Base-by-base conservation (phyloP, 1,140 invertebrate genomes). In the Cydia pomonella region DNA sequence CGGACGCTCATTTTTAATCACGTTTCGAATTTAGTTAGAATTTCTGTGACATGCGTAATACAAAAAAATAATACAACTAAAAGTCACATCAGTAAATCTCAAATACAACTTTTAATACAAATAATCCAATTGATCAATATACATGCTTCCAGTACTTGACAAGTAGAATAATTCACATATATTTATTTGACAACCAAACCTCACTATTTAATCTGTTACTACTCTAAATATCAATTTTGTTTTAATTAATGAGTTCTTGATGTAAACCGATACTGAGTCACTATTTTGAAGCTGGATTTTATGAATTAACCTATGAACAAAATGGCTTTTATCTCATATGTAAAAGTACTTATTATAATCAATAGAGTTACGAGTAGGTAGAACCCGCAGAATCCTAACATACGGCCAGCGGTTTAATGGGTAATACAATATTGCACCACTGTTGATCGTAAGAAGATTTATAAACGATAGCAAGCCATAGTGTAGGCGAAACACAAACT, bases 1-100 rank as follows among this genome's bases (percentile, higher is more conserved):
- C 76, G 72, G 75, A 75, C 76, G 82, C 81, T 81, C 78, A 82
- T 82, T 86, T 84, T 79, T 80, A 81, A 85, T 84, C 87, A 90
- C 88, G 88, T 84, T 80, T 85, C 79, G 76, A 50, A 73, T 74
- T 78, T 75, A 69, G 21, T 41, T 18, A 69, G 64, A 69, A 69
- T 38, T 33, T 69, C 21, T 33, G 29, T 69, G 29, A 38, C 29
- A 69, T 69, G 16, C 29, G 64, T 69, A 69, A 41, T 72, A 9
- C 69, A 4, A 25, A 10, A 47, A 59, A 10, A 18, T 21, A 53
- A 21, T 59, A 59, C 18, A 59, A 23, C 6, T 59, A 21, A 21
- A 10, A 23, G 7, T 21, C 1, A 41, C 12, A 47, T 3, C 1
- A 16, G 1, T 47, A n/a, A 2, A 16, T 47, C 44, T 47, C 13